These are phyloP conservation scores for Furnarius figulus DNA, from an alignment of 2,113 vertebrate genomes.

Conservation along the genomic window DNA sequence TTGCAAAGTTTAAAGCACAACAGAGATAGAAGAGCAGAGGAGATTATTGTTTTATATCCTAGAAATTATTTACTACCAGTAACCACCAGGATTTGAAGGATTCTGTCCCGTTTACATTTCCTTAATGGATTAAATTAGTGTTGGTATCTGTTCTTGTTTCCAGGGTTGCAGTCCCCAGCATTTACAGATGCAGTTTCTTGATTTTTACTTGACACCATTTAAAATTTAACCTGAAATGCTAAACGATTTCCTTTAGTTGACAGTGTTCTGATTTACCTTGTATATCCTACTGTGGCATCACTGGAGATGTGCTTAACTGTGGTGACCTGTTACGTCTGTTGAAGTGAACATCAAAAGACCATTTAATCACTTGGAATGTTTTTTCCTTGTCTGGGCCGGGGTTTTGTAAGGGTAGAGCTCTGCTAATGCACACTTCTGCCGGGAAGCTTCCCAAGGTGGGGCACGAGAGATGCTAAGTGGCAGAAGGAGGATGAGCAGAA, in stretches of 20 bases:
- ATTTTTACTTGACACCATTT: neutral
- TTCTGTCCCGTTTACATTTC: neutral
- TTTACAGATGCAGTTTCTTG: neutral
- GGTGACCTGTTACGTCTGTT: constrained; percentile 51
- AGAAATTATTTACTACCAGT: neutral
- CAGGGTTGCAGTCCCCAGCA: neutral
- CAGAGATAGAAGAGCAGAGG: neutral
- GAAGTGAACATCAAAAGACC: constrained; percentile 69
- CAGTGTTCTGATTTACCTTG: neutral
- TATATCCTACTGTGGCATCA: neutral
- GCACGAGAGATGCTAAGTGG: constrained; percentile 78
- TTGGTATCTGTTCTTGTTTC: neutral
- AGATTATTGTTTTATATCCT: neutral
- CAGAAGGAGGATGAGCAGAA: constrained; percentile 73
- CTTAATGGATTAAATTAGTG: neutral
- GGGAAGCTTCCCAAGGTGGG: constrained; percentile 77
- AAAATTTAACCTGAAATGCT: neutral
- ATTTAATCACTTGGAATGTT: constrained; percentile 73
- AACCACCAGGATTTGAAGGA: neutral
- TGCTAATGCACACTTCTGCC: constrained; percentile 79
- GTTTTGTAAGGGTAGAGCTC: constrained; percentile 73
- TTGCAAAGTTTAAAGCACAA: neutral
- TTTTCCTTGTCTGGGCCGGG: constrained; percentile 51
- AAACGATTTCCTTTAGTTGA: neutral
- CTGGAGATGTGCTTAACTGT: constrained; percentile 25